Evolutionary conservation across 2,113 vertebrate genomes (phyloP), one percentile per base, ranked within the genome.

Genomic region (Chroicocephalus ridibundus): DNA sequence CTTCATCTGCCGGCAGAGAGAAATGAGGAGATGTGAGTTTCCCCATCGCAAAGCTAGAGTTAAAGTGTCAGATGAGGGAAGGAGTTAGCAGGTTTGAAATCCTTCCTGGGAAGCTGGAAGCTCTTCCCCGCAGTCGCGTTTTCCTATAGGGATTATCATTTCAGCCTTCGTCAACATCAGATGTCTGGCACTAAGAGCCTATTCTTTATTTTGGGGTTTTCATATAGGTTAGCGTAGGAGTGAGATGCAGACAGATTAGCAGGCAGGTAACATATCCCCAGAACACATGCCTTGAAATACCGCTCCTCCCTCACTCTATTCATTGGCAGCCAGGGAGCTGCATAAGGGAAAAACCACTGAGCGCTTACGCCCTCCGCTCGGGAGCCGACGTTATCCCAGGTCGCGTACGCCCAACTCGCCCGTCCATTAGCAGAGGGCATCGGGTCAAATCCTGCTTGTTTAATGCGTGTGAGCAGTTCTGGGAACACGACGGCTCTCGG

Each of bases 201-300:
- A 3, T 16, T 58, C 81, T 75, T 94, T 91, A 74, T 94, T 97
- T 96, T 46, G 82, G 89, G 78, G 15, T 38, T 86, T 89, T 86
- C 91, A 88, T 86, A 3, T 80, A 80, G 95, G 89, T 94, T 96
- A 94, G 89, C 10, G 75, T 93, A 70, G 91, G 93, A 94, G 97
- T 15, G 92, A 55, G 94, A 49, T 58, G 78, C 91, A 95, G 94
- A 47, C 80, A 49, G 92, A 84, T 90, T 46, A 83, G 72, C 96
- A 87, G 66, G 94, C 94, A 95, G 95, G 94, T 95, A 96, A 32
- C 95, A 85, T 31, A 44, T 24, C 92, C 79, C 78, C 78, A 70
- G 77, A 89, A 88, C 88, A 86, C 91, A 92, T 7, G 66, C 64
- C 92, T 58, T 31, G 54, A 55, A 71, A 52, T 34, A 51, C 84